Evolutionary conservation across 2,113 vertebrate species (phyloP).

Genomic region (zebrafish (Danio rerio)): GRCz12tu NC_133180.1:66003001-66003500

Average conservation of each 20-base stretch:
- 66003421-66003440: slow-evolving; percentile 20
- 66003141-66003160: too few species aligned
- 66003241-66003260: background rate
- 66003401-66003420: slow-evolving; percentile 32
- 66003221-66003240: slow-evolving; percentile 24
- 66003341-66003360: slow-evolving; percentile 21
- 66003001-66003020: too few species aligned
- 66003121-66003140: too few species aligned
- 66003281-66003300: background rate
- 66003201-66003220: too few species aligned
- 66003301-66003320: background rate
- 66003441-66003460: slow-evolving; percentile 48
- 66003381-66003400: slow-evolving; percentile 24
- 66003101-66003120: too few species aligned
- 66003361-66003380: background rate
- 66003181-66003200: too few species aligned
- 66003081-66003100: too few species aligned
- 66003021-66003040: too few species aligned
- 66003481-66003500: slow-evolving; percentile 31
- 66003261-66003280: background rate
- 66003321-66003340: background rate
- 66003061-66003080: too few species aligned
- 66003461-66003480: slow-evolving; percentile 41
- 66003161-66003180: too few species aligned
- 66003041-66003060: too few species aligned